Conservation (phyloP, 2,113 vertebrate species). For the Pagrus major region DNA sequence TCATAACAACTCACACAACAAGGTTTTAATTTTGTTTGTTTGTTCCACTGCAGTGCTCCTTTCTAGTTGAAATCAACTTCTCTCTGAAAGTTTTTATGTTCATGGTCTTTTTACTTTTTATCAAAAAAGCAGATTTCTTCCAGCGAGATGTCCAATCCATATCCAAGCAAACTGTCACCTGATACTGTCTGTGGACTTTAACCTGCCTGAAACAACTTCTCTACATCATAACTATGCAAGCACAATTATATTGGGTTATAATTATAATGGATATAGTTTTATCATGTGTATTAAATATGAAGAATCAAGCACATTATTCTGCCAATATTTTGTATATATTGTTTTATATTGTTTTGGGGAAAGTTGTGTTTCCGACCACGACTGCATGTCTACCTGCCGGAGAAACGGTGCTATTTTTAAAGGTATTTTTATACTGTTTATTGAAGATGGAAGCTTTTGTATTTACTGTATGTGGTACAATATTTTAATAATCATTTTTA, state of each 20-base stretch:
- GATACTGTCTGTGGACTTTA: neutral
- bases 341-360: constrained; percentile 57
- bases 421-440: constrained; percentile 72
- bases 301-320: constrained; percentile 69
- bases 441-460: constrained; percentile 46
- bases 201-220: constrained; percentile 12
- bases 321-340: constrained; percentile 68
- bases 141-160: neutral
- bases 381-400: constrained; percentile 73
- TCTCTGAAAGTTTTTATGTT: neutral
- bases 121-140: neutral
- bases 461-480: constrained; percentile 35
- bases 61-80: neutral
- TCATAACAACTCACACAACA: neutral
- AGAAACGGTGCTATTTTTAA: constrained; percentile 79
- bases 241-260: constrained; percentile 27
- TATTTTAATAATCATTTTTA: constrained; percentile 66
- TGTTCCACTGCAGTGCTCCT: neutral
- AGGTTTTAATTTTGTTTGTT: neutral
- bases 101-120: neutral
- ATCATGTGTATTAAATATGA: constrained; percentile 68
- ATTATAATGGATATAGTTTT: constrained; percentile 30
- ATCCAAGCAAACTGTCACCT: neutral
- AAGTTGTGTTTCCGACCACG: constrained; percentile 47
- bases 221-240: constrained; percentile 29